phyloP scores from a whole-genome alignment of 2,113 vertebrate species.

The Chloropsis hardwickii region DNA sequence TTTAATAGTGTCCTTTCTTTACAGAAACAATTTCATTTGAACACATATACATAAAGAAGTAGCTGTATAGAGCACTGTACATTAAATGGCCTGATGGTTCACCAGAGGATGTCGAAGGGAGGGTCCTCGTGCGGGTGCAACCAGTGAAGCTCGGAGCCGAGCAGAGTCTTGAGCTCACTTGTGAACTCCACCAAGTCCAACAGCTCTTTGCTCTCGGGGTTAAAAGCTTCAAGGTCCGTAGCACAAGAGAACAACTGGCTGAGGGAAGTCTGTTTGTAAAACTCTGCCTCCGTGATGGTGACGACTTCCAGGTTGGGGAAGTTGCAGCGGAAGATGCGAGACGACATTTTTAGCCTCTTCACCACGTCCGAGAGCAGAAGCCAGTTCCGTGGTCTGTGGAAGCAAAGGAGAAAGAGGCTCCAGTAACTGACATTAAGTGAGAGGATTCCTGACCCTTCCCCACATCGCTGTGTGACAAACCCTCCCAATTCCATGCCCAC shows the following conservation, averaged over 20 bases:
- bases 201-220: constrained; percentile 90
- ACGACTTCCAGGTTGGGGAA: constrained; percentile 90
- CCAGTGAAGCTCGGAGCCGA: constrained; percentile 89
- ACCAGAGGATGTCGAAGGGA: constrained; percentile 69
- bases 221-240: constrained; percentile 87
- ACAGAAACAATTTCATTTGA: constrained; percentile 77
- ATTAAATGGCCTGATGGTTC: constrained; percentile 60
- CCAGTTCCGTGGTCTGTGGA: constrained; percentile 89
- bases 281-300: constrained; percentile 88
- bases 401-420: background rate
- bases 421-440: background rate
- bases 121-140: constrained; percentile 73
- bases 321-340: constrained; percentile 86
- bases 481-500: accelerated
- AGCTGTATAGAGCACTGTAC: constrained; percentile 75
- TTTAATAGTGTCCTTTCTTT: constrained; percentile 86
- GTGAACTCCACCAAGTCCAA: constrained; percentile 93
- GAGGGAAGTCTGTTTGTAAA: constrained; percentile 89
- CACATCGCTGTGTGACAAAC: accelerated
- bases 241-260: constrained; percentile 90
- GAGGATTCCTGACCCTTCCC: background rate
- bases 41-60: constrained; percentile 82
- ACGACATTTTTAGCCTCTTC: constrained; percentile 86
- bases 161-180: constrained; percentile 85
- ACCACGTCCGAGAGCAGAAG: constrained; percentile 89